These are phyloP conservation scores for Drosophila atripex DNA, from an alignment of 2,888 invertebrate species.

Conservation along the genomic window DNA sequence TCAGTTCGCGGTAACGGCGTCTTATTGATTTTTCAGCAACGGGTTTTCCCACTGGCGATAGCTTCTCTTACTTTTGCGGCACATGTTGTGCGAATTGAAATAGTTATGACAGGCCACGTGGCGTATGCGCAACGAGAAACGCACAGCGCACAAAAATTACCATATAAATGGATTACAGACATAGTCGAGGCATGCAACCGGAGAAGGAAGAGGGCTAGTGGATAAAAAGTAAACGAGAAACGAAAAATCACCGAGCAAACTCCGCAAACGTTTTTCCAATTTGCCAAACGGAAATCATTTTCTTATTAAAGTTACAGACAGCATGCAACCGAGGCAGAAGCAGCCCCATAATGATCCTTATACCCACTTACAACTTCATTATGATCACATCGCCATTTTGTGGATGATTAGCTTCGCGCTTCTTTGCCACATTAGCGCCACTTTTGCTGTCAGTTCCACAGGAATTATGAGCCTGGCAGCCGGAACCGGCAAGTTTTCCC, in stretches of 20 bases:
- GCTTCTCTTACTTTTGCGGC: constrained; percentile 41
- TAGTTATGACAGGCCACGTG: constrained; percentile 65
- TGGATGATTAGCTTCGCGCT: constrained; percentile 65
- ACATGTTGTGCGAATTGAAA: constrained; percentile 70
- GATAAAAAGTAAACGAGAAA: constrained; percentile 43
- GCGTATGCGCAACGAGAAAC: constrained; percentile 26
- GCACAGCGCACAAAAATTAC: constrained; percentile 59
- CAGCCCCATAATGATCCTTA: constrained; percentile 15
- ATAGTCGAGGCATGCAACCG: constrained; percentile 9
- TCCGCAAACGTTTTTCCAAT: constrained; percentile 77
- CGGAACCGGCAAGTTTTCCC: constrained; percentile 33
- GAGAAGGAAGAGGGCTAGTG: constrained; percentile 8
- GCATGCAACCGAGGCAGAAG: constrained; percentile 45
- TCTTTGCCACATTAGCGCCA: constrained; percentile 69
- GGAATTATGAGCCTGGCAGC: constrained; percentile 56
- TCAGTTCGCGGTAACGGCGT: constrained; percentile 18
- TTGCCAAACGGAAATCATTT: constrained; percentile 82
- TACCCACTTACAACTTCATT: constrained; percentile 8
- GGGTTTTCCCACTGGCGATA: background rate
- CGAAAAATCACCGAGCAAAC: constrained; percentile 47
- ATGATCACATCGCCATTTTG: constrained; percentile 39
- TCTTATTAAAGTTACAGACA: constrained; percentile 79
- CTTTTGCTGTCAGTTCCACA: constrained; percentile 69
- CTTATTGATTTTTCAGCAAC: constrained; percentile 42
- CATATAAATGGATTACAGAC: constrained; percentile 75